Conservation (phyloP, 2,113 vertebrate genomes). For the Pterocles burchelli region DNA sequence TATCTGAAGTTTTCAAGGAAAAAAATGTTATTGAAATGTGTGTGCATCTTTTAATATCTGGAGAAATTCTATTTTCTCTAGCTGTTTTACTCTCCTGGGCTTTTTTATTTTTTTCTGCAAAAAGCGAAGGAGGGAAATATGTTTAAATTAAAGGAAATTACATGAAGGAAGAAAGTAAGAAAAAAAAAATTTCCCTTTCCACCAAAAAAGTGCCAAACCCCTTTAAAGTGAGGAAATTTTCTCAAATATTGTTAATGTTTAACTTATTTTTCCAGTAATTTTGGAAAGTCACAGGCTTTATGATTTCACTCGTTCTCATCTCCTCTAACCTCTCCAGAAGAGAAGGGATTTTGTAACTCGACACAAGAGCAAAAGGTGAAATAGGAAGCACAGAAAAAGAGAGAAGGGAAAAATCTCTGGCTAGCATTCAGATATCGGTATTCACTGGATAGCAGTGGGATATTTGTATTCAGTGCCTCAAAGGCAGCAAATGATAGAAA, state of each 20-base stretch:
- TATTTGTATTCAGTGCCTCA: constrained; percentile 21
- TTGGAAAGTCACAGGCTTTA: neutral
- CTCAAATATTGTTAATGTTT: constrained; percentile 17
- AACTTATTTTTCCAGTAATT: neutral
- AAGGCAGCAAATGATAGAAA: constrained; percentile 11
- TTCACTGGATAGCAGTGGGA: neutral
- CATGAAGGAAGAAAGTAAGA: neutral
- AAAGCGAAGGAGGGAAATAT: neutral
- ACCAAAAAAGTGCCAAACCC: neutral
- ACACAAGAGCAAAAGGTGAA: neutral
- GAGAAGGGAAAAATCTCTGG: neutral
- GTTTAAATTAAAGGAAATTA: constrained; percentile 22
- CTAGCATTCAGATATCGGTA: neutral
- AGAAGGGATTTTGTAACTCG: neutral
- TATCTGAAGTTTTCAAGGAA: neutral
- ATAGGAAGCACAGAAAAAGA: neutral
- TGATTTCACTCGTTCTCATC: neutral
- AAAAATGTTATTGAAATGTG: neutral
- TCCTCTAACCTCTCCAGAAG: neutral
- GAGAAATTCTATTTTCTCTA: neutral
- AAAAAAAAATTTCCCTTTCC: neutral
- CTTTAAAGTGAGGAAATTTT: constrained; percentile 34
- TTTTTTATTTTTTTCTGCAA: neutral
- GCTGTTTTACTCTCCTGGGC: neutral
- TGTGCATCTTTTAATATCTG: neutral